Evolutionary conservation across 1,140 invertebrate genomes (phyloP), one percentile per base, ranked within the genome.

Genomic region (Colletes latitarsis): DNA sequence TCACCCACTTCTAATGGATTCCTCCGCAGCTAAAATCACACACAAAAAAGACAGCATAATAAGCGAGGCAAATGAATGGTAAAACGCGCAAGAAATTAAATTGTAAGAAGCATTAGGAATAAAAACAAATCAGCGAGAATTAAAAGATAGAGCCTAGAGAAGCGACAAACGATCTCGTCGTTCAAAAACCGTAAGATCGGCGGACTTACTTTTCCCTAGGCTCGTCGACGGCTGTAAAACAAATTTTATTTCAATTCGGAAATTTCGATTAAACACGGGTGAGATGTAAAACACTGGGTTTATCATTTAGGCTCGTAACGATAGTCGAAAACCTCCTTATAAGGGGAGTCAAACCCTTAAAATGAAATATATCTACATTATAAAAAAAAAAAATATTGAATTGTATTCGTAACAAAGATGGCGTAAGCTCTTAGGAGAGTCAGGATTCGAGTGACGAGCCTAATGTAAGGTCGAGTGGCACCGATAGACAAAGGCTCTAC

Each of bases 151-250:
- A 91, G 88, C 88, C 89, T 87, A 81, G 89, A 92, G 89, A 90
- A 91, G 90, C 90, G 79, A 85, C 80, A 90, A 88, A 91, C 86
- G 53, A 81, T 49, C 82, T 82, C 77, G 66, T 71, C 30, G 76
- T 81, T 62, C 83, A 74, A 69, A 63, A 72, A 55, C n/a, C 46
- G 77, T 79, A 85, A 81, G 83, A 84, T 85, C 70, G 49, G 84
- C 77, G 68, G 82, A 95, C 96, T 97, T 95, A 97, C 96, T 96
- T 96, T 94, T 97, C 96, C 94, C 95, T 95, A 85, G 96, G 96
- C 94, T 97, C 96, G 93, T 97, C 96, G 93, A 96, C 95, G 92
- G 96, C 96, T 97, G 94, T 90, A 96, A 93, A 80, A 55, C 15
- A 30, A 69, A 64, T 41, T 49, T 67, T 14, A 49, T 58, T 64